Conservation (phyloP, 2,888 invertebrate species). For the Phaedon cochleariae region DNA sequence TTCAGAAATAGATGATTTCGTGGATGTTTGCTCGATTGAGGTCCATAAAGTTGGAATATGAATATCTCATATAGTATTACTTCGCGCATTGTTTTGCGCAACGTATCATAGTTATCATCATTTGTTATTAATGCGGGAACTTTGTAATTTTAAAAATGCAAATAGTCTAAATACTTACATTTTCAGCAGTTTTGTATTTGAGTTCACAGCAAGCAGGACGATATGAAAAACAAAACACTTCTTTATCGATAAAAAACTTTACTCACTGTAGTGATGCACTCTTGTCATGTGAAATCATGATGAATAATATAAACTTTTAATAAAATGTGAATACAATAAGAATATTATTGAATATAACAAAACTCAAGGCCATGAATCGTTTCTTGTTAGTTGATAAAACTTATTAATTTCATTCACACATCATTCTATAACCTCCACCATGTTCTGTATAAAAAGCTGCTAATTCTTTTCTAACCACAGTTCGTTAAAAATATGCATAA, state of each 20-base stretch:
- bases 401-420: constrained; percentile 39
- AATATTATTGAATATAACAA: constrained; percentile 59
- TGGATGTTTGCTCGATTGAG: too few relatives aligned
- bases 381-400: constrained; percentile 39
- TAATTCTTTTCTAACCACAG: constrained; percentile 37
- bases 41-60: too few relatives aligned
- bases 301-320: constrained; percentile 55
- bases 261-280: constrained; percentile 57
- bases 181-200: too few relatives aligned
- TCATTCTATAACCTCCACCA: constrained; percentile 56
- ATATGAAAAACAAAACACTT: constrained; percentile 17
- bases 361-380: constrained; percentile 56
- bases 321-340: constrained; percentile 59
- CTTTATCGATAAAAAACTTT: constrained; percentile 36
- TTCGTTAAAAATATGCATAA: constrained; percentile 33
- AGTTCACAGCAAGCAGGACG: not conserved
- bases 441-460: constrained; percentile 51
- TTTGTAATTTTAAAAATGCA: too few relatives aligned
- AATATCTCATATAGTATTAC: too few relatives aligned
- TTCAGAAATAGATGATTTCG: too few relatives aligned
- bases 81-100: too few relatives aligned
- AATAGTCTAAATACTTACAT: too few relatives aligned
- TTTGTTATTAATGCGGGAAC: too few relatives aligned
- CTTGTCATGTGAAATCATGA: constrained; percentile 54
- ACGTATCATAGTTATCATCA: too few relatives aligned